phyloP scores from a whole-genome alignment of 2,797 vertebrate species.

The Ambastaia sidthimunki region DNA sequence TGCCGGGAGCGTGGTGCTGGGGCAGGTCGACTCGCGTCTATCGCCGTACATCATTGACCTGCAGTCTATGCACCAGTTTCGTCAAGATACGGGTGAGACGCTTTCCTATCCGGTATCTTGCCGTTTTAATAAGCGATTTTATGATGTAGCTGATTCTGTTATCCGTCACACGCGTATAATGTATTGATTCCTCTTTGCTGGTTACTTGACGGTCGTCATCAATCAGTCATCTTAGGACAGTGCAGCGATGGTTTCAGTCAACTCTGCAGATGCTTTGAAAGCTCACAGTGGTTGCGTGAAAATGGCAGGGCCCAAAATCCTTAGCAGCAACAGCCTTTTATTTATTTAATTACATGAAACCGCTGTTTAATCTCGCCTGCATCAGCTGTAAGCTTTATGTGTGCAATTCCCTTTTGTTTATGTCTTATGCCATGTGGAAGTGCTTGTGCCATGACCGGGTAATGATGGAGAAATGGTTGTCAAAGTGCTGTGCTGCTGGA shows the following conservation, averaged over 20 bases:
- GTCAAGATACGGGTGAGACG: constrained; percentile 89
- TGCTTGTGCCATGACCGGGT: neutral
- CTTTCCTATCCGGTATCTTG: neutral
- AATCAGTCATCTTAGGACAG: neutral
- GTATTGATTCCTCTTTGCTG: too few relatives aligned
- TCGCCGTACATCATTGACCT: constrained; percentile 93
- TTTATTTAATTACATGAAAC: constrained; percentile 4
- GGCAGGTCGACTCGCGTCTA: constrained; percentile 91
- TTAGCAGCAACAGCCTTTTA: constrained; percentile 10
- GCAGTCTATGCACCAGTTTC: constrained; percentile 95
- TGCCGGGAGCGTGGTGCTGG: constrained; percentile 88
- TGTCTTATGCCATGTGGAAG: constrained; percentile 15
- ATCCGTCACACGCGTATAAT: neutral
- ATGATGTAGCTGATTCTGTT: neutral
- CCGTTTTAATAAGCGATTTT: neutral
- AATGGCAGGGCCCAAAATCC: constrained; percentile 17
- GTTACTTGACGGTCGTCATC: neutral
- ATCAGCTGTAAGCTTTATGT: neutral
- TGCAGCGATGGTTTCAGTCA: neutral
- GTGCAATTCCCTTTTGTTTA: neutral
- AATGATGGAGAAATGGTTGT: constrained; percentile 12
- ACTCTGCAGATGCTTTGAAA: constrained; percentile 11
- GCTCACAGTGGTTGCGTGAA: constrained; percentile 1
- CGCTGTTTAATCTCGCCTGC: neutral
- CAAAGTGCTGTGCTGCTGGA: neutral